Evolutionary conservation across 2,113 vertebrate species (phyloP), one percentile per base, ranked within the genome.

Genomic region (Colistium nudipinnis): DNA sequence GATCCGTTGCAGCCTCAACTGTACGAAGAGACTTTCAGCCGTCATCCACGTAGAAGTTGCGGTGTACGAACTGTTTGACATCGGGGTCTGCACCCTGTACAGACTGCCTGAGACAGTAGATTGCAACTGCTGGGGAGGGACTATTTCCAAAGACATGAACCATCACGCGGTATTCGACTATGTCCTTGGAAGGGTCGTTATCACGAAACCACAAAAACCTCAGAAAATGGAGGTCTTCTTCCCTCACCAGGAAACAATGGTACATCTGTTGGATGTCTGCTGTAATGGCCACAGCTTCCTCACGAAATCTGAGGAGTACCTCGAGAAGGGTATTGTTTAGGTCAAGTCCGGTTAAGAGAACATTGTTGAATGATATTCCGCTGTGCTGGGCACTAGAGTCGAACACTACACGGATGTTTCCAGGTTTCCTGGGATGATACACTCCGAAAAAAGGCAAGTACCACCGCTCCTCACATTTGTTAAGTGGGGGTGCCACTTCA

Each of bases 41-140:
- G 10, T 74, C 53, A 22, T 74, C 62, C 0, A 74, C 48, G 17
- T 75, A 54, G 11, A 75, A 60, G 20, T 75, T 27, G 7, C 4
- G 1, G 6, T 54, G 22, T 10, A 72, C 25, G 27, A 62, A 62
- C 6, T 43, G 35, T 28, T 14, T 1, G 1, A 39, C 48, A 17
- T 53, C 48, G 27, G 5, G 35, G 13, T 54, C 47, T 39, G 2
- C 57, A 4, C 54, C n/a, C 1, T 13, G 6, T 62, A 48, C 22
- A n/a, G 68, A 54, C 22, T 3, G 13, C 10, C 48, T 43, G 11
- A 62, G 8, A 1, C 64, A 39, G 7, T 5, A 62, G 30, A 36
- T 36, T 17, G 30, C 60, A 8, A 62, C 60, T 2, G 44, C 44
- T 17, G 60, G 60, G 4, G 44, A 61, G 6, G 56, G 39, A 8